Percentiles rank a stretch among this genome's conserved stretches.
Conservation (phyloP, 2,113 vertebrate genomes). For the Sapajus apella region DNA sequence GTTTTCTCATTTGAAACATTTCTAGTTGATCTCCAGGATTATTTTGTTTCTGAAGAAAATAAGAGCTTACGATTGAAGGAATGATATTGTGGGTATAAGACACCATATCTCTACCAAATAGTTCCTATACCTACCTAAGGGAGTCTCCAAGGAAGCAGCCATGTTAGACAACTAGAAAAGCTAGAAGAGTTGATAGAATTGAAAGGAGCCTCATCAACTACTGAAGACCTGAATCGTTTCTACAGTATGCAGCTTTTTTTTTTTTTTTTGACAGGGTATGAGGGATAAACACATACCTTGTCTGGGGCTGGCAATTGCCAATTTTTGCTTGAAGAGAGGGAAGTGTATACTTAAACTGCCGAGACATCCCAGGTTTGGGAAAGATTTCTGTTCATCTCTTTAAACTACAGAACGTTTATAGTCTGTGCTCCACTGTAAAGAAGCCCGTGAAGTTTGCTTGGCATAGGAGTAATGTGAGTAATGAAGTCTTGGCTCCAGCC, state of each 20-base stretch:
- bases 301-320: background rate
- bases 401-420: slow-evolving; percentile 62
- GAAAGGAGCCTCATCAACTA: background rate
- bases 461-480: slow-evolving; percentile 67
- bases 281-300: background rate
- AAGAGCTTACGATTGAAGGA: background rate
- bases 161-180: background rate
- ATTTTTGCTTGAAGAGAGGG: background rate
- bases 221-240: background rate
- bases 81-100: background rate
- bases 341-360: background rate
- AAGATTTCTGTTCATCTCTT: slow-evolving; percentile 50
- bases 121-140: background rate
- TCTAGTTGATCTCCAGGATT: background rate
- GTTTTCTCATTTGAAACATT: slow-evolving; percentile 10
- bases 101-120: background rate
- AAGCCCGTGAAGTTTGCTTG: slow-evolving; percentile 72
- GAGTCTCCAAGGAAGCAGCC: background rate
- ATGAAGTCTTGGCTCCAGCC: slow-evolving; percentile 80
- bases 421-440: slow-evolving; percentile 52
- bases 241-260: background rate
- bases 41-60: background rate
- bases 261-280: background rate
- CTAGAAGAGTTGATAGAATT: background rate
- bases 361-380: slow-evolving; percentile 36